Conservation (phyloP, 2,113 vertebrate genomes). For the Zapornia atra region DNA sequence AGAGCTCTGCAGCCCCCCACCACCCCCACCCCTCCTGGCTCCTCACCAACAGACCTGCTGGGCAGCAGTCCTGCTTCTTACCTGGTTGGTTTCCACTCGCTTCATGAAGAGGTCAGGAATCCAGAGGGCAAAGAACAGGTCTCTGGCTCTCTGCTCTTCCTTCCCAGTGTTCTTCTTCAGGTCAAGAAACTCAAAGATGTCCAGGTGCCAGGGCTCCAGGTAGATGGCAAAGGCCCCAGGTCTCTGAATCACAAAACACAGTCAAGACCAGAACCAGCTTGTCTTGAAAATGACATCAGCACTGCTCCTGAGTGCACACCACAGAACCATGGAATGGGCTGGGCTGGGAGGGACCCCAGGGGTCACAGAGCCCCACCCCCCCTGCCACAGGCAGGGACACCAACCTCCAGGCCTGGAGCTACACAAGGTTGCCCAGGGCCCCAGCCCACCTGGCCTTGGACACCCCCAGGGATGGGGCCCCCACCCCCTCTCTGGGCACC, state of each 20-base stretch:
- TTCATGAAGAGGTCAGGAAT: conserved; percentile 99
- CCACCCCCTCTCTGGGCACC: too few species aligned
- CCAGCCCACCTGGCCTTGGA: too few species aligned
- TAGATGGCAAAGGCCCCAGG: conserved; percentile 97
- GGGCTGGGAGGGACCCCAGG: too few species aligned
- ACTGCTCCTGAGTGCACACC: not conserved
- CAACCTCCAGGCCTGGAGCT: too few species aligned
- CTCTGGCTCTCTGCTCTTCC: conserved; percentile 94
- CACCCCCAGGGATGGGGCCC: too few species aligned
- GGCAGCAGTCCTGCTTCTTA: conserved; percentile 31
- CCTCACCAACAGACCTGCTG: not conserved
- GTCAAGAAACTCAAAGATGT: conserved; percentile 95
- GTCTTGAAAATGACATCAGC: not conserved
- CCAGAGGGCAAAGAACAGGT: conserved; percentile 96
- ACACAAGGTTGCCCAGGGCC: too few species aligned
- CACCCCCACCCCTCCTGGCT: not conserved
- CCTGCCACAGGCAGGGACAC: too few species aligned
- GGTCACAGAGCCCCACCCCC: too few species aligned
- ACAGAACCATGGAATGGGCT: too few species aligned
- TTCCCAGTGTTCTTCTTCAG: conserved; percentile 98
- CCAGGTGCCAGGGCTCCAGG: conserved; percentile 94
- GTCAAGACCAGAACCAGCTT: not conserved
- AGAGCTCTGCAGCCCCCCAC: not conserved
- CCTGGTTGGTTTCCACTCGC: conserved; percentile 93
- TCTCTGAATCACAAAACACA: conserved; percentile 75